These are phyloP conservation scores for Ariopsis seemanni DNA, from an alignment of 2,113 vertebrate genomes.

Conservation along the genomic window DNA sequence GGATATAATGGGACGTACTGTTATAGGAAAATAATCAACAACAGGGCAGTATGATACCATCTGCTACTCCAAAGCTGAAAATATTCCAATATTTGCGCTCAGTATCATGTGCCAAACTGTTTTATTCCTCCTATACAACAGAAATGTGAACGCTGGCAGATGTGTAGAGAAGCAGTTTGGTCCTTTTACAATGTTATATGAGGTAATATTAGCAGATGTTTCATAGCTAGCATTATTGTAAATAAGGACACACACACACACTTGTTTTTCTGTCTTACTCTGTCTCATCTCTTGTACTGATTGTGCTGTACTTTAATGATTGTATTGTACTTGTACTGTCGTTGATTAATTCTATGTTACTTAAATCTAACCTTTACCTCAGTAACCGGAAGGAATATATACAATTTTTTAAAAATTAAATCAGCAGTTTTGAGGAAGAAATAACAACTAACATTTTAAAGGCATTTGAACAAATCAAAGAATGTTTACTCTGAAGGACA, in stretches of 20 bases:
- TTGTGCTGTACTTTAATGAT: not conserved
- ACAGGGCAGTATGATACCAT: not conserved
- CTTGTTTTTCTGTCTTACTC: not conserved
- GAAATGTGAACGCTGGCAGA: not conserved
- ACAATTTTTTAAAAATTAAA: too few species aligned
- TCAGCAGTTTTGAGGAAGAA: not conserved
- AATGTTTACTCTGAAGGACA: not conserved
- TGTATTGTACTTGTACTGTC: not conserved
- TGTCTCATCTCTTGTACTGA: not conserved
- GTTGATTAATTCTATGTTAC: not conserved
- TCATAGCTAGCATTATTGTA: not conserved
- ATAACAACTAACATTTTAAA: too few species aligned
- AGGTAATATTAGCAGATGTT: not conserved
- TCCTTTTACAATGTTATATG: not conserved
- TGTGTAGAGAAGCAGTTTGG: not conserved
- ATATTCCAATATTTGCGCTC: not conserved
- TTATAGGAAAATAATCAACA: not conserved
- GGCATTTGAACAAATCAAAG: not conserved
- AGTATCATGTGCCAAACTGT: not conserved
- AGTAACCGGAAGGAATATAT: not conserved
- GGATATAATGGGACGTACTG: not conserved
- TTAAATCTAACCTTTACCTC: not conserved
- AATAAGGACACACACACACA: not conserved
- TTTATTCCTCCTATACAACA: not conserved
- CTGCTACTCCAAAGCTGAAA: not conserved